phyloP scores from a whole-genome alignment of 2,888 invertebrate species.

The Cantharis rufa region DNA sequence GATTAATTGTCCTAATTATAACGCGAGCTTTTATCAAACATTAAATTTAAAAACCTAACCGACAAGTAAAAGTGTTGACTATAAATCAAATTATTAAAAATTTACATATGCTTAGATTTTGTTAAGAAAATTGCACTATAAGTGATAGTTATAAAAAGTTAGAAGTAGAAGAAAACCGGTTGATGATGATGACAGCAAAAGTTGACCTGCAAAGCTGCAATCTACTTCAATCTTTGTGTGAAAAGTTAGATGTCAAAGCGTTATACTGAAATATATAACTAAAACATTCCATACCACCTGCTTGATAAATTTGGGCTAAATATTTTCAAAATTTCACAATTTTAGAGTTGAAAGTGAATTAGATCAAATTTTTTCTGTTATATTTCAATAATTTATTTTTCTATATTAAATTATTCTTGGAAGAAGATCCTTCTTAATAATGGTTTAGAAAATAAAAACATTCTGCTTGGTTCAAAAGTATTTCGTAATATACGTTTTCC shows the following conservation, averaged over 20 bases:
- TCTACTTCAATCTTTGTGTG: neutral
- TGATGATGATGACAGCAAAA: neutral
- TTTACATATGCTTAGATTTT: neutral
- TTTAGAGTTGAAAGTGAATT: neutral
- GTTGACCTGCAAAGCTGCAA: neutral
- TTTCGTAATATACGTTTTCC: neutral
- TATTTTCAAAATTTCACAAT: neutral
- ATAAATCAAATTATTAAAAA: neutral
- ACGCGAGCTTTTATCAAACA: neutral
- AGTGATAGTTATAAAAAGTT: neutral
- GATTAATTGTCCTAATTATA: neutral
- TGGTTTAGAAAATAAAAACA: too few species aligned
- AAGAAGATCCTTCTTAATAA: too few species aligned
- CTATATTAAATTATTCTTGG: too few species aligned
- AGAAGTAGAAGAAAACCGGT: neutral
- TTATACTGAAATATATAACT: neutral
- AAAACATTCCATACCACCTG: neutral
- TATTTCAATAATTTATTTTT: too few species aligned
- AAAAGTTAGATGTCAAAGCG: neutral
- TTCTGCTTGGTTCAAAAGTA: too few species aligned
- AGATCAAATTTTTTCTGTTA: too few species aligned
- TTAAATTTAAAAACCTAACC: neutral
- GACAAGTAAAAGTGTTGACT: neutral
- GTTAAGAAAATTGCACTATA: neutral
- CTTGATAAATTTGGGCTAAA: neutral